Evolutionary conservation across 2,888 invertebrate genomes (phyloP).

Genomic region (Drosophila mayaguana): DNA sequence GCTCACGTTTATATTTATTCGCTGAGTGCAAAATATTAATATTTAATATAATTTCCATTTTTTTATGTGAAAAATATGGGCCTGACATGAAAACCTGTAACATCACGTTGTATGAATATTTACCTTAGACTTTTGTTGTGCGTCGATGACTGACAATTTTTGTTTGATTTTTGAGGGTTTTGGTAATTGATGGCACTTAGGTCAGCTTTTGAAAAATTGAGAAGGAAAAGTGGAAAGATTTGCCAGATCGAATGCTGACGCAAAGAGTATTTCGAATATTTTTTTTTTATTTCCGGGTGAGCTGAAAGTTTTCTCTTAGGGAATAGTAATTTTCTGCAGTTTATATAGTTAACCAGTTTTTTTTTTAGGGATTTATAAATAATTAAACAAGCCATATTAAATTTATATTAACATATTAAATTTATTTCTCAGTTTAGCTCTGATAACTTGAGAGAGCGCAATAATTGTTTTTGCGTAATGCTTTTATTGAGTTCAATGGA

Average conservation of each 20-base stretch:
- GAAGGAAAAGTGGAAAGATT: background rate
- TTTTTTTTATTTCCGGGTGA: background rate
- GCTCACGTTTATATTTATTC: conserved; percentile 19
- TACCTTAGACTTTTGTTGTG: conserved; percentile 19
- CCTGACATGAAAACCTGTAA: conserved; percentile 17
- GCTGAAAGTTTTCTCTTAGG: background rate
- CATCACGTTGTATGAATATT: conserved; percentile 39
- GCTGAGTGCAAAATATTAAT: conserved; percentile 27
- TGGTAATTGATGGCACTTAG: conserved; percentile 34
- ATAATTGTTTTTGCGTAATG: no score
- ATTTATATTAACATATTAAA: no score
- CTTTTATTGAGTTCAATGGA: background rate
- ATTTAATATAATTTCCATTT: background rate
- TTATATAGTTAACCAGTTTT: background rate
- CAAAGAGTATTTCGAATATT: background rate
- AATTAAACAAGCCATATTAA: background rate
- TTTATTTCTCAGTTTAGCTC: no score
- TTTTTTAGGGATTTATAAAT: background rate
- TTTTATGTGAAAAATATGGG: conserved; percentile 8
- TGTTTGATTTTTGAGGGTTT: background rate
- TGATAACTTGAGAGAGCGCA: no score
- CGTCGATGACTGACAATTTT: conserved; percentile 32
- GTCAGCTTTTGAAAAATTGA: background rate
- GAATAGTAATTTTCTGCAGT: background rate
- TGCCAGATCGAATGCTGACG: background rate